Conservation (phyloP, 2,888 invertebrate genomes). For the Melanotus villosus region DNA sequence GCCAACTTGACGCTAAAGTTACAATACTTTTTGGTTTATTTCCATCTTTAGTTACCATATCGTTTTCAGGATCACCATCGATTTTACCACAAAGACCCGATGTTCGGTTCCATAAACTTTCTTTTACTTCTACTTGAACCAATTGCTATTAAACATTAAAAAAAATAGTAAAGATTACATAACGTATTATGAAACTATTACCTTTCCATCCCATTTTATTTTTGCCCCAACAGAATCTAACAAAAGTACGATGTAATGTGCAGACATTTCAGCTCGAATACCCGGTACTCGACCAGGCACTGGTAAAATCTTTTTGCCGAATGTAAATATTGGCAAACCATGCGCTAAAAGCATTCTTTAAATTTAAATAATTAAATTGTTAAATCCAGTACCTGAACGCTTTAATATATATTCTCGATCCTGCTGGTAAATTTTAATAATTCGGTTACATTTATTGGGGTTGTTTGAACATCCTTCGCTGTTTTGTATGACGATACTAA, state of each 20-base stretch:
- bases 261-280: constrained; percentile 80
- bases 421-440: constrained; percentile 78
- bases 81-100: constrained; percentile 87
- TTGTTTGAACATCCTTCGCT: constrained; percentile 70
- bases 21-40: constrained; percentile 67
- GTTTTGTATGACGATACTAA: constrained; percentile 76
- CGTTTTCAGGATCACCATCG: constrained; percentile 80
- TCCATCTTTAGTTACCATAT: constrained; percentile 77
- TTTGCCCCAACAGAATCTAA: constrained; percentile 78
- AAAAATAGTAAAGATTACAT: neutral
- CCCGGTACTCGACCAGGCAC: constrained; percentile 83
- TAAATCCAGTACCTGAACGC: constrained; percentile 65
- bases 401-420: constrained; percentile 77
- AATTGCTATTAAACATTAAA: constrained; percentile 69
- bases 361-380: constrained; percentile 54
- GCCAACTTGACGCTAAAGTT: constrained; percentile 75
- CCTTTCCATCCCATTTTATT: constrained; percentile 85
- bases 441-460: constrained; percentile 68
- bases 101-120: constrained; percentile 83
- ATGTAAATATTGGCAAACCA: constrained; percentile 56
- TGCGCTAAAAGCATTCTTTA: constrained; percentile 49
- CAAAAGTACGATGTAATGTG: constrained; percentile 78
- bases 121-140: constrained; percentile 77
- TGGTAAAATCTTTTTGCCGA: constrained; percentile 68
- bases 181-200: constrained; percentile 58